Percentiles rank a stretch among this genome's conserved stretches.
These are phyloP conservation scores for Podarcis lilfordi DNA, from an alignment of 2,797 vertebrate genomes.

Conservation along the genomic window DNA sequence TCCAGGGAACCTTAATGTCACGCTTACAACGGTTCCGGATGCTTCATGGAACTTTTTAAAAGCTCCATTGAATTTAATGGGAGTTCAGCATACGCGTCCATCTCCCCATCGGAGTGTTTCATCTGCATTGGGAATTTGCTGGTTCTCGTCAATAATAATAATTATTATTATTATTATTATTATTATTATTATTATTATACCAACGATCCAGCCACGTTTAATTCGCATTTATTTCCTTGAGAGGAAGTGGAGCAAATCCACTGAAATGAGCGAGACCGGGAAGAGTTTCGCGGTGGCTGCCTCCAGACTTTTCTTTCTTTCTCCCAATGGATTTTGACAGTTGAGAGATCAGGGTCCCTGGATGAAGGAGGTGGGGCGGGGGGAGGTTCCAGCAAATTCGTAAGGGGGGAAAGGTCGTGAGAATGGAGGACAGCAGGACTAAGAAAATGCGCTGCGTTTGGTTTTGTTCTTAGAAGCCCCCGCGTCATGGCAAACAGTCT, in stretches of 20 bases:
- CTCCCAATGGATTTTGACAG: too few relatives aligned
- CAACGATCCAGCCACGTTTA: background rate
- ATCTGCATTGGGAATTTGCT: background rate
- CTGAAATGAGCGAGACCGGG: background rate
- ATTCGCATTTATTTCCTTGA: background rate
- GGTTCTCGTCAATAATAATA: background rate
- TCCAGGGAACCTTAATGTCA: background rate
- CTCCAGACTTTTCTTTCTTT: background rate
- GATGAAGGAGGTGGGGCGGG: background rate
- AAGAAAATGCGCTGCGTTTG: background rate
- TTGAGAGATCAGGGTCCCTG: background rate
- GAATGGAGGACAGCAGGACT: background rate
- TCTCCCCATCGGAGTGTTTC: too few relatives aligned
- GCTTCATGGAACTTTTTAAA: background rate
- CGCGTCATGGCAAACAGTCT: background rate
- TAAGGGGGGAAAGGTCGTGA: background rate
- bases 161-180: too few relatives aligned
- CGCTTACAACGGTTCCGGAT: too few relatives aligned
- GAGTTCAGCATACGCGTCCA: background rate
- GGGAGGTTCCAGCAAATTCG: background rate
- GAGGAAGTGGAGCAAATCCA: background rate
- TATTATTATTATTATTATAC: too few relatives aligned
- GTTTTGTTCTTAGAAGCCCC: background rate
- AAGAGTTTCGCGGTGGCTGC: too few relatives aligned
- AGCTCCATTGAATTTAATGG: background rate